Evolutionary conservation across 2,797 vertebrate genomes (phyloP), one percentile per base, ranked within the genome.

Genomic region (Ptychobarbus kaznakovi): DNA sequence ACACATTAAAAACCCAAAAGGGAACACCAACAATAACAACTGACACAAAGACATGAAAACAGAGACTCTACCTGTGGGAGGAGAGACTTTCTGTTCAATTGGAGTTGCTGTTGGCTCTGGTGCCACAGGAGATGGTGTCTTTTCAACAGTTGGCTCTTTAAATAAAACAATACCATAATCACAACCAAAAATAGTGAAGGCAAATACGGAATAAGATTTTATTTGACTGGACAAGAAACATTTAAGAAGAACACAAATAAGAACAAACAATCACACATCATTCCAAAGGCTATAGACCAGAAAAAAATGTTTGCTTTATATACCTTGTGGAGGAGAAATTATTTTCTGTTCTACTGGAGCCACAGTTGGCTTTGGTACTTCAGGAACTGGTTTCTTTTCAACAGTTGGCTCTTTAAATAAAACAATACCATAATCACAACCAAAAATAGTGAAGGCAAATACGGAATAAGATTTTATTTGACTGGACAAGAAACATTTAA

Each of bases 41-140:
- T 76, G 32, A 80, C 10, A 81, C 40, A 53, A 89, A 58, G 76
- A 85, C 80, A 44, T 46, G 9, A 56, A 53, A 77, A 80, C 35
- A 72, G 18, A 84, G 6, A 82, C 81, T 91, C 88, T 98, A 98
- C 97, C 97, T 97, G 96, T 93, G 82, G 92, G 86, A 89, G 95
- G 93, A 88, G 91, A 86, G 1, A 94, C 88, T 90, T 95, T 95
- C 89, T 95, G 63, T 91, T 93, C 94, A 68, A 86, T 3, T 58
- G 86, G 80, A 56, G 80, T 46, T 80, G 38, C 75, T 85, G 74
- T 82, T 78, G 83, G 81, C 81, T 90, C 88, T 89, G 89, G 40
- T 88, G 89, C 66, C 53, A 87, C 84, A 68, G 77, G 83, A 81
- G 86, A 72, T 72, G 87, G 70, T 90, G 91, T 92, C 88, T 73